These are phyloP conservation scores for Tetramorium simillimum DNA, from an alignment of 1,140 invertebrate genomes.

Conservation along the genomic window DNA sequence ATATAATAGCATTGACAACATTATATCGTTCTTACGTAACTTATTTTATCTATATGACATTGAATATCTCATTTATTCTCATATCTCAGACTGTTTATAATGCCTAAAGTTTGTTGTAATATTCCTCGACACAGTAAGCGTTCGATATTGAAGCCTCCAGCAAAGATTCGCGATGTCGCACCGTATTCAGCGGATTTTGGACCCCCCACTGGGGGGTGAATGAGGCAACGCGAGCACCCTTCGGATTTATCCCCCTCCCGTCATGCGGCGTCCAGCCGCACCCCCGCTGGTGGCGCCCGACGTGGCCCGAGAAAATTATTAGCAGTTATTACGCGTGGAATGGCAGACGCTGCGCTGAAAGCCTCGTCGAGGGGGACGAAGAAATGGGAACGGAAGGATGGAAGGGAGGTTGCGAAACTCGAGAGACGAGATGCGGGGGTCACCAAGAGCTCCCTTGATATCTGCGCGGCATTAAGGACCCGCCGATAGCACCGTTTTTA, in stretches of 20 bases:
- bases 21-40: neutral
- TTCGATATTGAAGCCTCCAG: neutral
- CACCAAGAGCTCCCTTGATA: constrained; percentile 35
- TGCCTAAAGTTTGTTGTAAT: constrained; percentile 9
- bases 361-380: constrained; percentile 52
- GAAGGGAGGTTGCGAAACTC: constrained; percentile 16
- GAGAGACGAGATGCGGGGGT: constrained; percentile 2
- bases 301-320: constrained; percentile 55
- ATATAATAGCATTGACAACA: neutral
- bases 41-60: neutral
- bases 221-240: constrained; percentile 51
- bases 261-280: constrained; percentile 52
- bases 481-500: constrained; percentile 55
- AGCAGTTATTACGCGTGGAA: constrained; percentile 58
- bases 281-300: constrained; percentile 53
- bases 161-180: constrained; percentile 16
- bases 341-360: constrained; percentile 52
- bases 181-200: constrained; percentile 7
- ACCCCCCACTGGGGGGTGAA: constrained; percentile 44
- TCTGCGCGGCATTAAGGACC: constrained; percentile 52
- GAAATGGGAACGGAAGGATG: constrained; percentile 17
- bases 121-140: neutral
- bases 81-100: neutral
- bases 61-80: neutral
- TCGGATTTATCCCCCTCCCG: constrained; percentile 47